Evolutionary conservation across 2,113 vertebrate species (phyloP), one percentile per base, ranked within the genome.

Genomic region (Rhea americana): DNA sequence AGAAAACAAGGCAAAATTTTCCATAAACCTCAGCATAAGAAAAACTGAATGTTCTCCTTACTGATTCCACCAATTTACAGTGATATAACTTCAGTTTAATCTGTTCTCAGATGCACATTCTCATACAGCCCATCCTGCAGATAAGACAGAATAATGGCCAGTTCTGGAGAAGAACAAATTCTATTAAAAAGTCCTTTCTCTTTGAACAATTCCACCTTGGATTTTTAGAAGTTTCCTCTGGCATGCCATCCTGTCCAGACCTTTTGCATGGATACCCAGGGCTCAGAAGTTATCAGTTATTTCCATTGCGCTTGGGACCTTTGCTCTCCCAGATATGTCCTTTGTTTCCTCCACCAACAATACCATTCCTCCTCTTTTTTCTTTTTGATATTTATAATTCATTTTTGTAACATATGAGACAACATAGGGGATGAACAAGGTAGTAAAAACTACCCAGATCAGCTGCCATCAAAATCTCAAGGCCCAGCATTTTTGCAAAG

Each of bases 41-140:
- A 84, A 77, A 77, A 22, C n/a, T 3, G 35, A 43, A 19, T 1
- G 0, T 35, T 70, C 7, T 15, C 53, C 26, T 56, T 71, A 0
- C 2, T 32, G 59, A 24, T 41, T 28, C 48, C 45, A 68, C 61
- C 19, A 0, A 1, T 8, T 73, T 41, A 13, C 35, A 76, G 53
- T 9, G 53, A 45, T 17, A 8, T 2, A 11, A 25, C 55, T 83
- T 67, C 70, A 72, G 53, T 78, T 19, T 71, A 35, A 77, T 13
- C 11, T 28, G 9, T 51, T 62, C 56, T 56, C 3, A 5, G 20
- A 2, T n/a, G 28, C 0, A 0, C 10, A 9, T 26, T 35, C 18
- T 26, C 18, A 2, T 11, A 4, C 2, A 1, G 9, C 45, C 12
- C 62, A 13, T 13, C 82, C 75, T 53, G 3, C 7, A 4, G 45